These are phyloP conservation scores for Ptilorrhoa leucosticta DNA, from an alignment of 2,113 vertebrate species.

Conservation along the genomic window DNA sequence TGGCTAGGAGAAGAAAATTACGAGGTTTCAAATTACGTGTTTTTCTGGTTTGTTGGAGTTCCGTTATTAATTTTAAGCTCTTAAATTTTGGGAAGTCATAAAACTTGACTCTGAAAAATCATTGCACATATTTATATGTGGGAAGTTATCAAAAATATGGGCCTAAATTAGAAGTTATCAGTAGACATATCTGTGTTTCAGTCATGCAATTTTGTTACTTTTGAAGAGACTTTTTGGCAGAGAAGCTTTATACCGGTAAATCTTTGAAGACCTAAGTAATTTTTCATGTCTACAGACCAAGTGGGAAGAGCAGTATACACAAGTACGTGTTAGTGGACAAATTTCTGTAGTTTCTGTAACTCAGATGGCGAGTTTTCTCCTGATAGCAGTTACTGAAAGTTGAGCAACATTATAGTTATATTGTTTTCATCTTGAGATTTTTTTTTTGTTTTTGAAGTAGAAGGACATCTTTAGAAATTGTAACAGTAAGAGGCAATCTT, in stretches of 20 bases:
- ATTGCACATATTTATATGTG: background rate
- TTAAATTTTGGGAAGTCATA: background rate
- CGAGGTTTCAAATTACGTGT: background rate
- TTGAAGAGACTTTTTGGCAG: background rate
- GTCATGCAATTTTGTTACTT: background rate
- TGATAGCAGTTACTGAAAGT: background rate
- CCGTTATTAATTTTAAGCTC: background rate
- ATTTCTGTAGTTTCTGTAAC: background rate
- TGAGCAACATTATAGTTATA: background rate
- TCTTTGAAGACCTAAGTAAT: background rate
- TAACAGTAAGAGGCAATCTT: background rate
- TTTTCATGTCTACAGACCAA: background rate
- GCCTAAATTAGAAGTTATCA: background rate
- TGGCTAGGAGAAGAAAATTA: conserved; percentile 4
- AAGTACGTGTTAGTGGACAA: background rate
- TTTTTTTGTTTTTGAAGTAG: background rate
- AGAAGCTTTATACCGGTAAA: background rate
- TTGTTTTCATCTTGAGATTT: background rate
- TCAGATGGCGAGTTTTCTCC: background rate
- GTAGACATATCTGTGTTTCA: background rate
- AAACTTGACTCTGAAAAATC: background rate
- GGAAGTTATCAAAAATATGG: background rate
- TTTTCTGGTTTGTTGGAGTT: background rate
- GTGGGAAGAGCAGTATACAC: background rate
- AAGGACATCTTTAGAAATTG: background rate